Conservation (phyloP, 1,140 invertebrate species). For the Apis mellifera region Amel_HAv3.1 CM009944.2:3053001-3053500, state of each 20-base stretch:
- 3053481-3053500: too few species aligned
- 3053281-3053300: neutral
- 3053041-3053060: slow-evolving; percentile 21
- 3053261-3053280: neutral
- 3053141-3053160: slow-evolving; percentile 8
- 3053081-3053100: neutral
- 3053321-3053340: neutral
- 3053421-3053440: too few species aligned
- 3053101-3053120: slow-evolving; percentile 24
- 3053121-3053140: neutral
- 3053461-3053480: too few species aligned
- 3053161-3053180: slow-evolving; percentile 16
- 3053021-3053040: slow-evolving; percentile 18
- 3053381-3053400: neutral
- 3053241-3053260: neutral
- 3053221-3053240: neutral
- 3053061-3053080: neutral
- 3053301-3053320: neutral
- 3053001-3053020: slow-evolving; percentile 32
- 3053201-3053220: neutral
- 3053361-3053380: neutral
- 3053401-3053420: too few species aligned
- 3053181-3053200: slow-evolving; percentile 20
- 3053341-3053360: neutral
- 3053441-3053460: too few species aligned